These are phyloP conservation scores for Encarsia formosa DNA, from an alignment of 2,888 invertebrate species.

Conservation along the genomic window DNA sequence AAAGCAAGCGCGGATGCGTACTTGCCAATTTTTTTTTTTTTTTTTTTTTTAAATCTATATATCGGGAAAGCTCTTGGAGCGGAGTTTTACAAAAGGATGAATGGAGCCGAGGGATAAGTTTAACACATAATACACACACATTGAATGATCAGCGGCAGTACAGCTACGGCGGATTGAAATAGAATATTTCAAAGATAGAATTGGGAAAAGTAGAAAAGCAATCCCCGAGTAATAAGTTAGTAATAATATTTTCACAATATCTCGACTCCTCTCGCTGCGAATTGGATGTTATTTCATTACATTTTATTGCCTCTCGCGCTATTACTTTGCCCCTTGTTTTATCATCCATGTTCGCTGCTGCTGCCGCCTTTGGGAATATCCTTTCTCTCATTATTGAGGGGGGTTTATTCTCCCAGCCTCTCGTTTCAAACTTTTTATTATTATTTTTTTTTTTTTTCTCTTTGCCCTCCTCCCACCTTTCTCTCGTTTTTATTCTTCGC, in stretches of 20 bases:
- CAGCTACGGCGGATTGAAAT: too few relatives aligned
- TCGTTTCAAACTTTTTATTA: neutral
- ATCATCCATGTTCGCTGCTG: too few relatives aligned
- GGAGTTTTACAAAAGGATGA: too few relatives aligned
- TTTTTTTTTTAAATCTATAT: too few relatives aligned
- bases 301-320: conserved; percentile 47
- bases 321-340: conserved; percentile 44
- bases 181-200: conserved; percentile 28
- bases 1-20: too few relatives aligned
- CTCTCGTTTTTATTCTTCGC: conserved; percentile 6
- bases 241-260: conserved; percentile 51
- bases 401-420: conserved; percentile 48
- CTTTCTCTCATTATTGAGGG: conserved; percentile 45
- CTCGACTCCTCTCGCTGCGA: conserved; percentile 36
- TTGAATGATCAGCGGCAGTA: conserved; percentile 23
- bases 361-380: conserved; percentile 39
- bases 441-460: conserved; percentile 21
- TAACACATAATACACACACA: too few relatives aligned
- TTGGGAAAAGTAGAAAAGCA: conserved; percentile 27
- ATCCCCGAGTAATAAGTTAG: conserved; percentile 47
- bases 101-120: too few relatives aligned
- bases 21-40: too few relatives aligned
- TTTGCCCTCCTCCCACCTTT: conserved; percentile 15
- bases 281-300: conserved; percentile 49
- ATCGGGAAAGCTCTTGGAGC: too few relatives aligned